phyloP scores from a whole-genome alignment of 2,888 invertebrate species.

The Bhutanitis thaidina region DNA sequence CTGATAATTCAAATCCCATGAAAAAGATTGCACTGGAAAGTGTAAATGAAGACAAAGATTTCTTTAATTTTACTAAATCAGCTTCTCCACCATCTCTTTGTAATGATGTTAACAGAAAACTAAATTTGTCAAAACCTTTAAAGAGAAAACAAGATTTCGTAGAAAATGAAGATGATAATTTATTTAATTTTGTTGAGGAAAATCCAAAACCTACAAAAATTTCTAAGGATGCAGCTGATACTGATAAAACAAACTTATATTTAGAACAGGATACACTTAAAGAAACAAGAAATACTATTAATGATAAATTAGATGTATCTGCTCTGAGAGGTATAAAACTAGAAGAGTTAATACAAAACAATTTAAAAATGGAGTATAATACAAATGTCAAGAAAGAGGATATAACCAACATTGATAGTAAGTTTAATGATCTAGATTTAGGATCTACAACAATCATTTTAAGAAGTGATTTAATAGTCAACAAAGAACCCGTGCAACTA shows the following conservation, averaged over 20 bases:
- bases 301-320: conserved; percentile 36
- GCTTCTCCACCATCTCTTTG: conserved; percentile 28
- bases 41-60: conserved; percentile 41
- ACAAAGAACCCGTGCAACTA: conserved; percentile 47
- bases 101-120: conserved; percentile 37
- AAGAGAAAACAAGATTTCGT: conserved; percentile 50
- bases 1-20: conserved; percentile 36
- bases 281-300: conserved; percentile 27
- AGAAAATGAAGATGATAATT: conserved; percentile 50
- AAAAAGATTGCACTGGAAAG: conserved; percentile 49
- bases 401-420: conserved; percentile 49
- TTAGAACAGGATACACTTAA: conserved; percentile 19
- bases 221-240: conserved; percentile 21
- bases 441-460: conserved; percentile 55
- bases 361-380: conserved; percentile 36
- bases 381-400: conserved; percentile 46
- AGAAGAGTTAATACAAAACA: conserved; percentile 41
- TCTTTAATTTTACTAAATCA: conserved; percentile 57
- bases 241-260: conserved; percentile 12
- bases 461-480: conserved; percentile 55
- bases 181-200: conserved; percentile 64
- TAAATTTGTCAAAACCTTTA: conserved; percentile 54
- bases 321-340: conserved; percentile 59
- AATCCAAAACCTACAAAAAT: conserved; percentile 21
- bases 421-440: conserved; percentile 55